A percentile compares a stretch with the other conserved stretches of the same genome.
These are phyloP conservation scores for Acanthurus tractus DNA, from an alignment of 2,797 vertebrate genomes.

Conservation along the genomic window DNA sequence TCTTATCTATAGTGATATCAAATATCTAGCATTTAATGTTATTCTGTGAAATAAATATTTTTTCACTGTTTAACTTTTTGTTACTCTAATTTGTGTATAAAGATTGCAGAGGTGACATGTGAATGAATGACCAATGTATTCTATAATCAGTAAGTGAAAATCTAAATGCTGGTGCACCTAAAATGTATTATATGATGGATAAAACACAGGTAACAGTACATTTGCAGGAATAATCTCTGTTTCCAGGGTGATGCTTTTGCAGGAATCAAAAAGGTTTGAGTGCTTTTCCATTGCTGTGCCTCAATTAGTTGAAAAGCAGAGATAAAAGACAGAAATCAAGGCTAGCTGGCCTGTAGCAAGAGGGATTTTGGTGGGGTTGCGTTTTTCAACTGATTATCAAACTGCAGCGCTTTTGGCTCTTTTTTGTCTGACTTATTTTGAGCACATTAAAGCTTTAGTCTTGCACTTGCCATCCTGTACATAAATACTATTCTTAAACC, in stretches of 20 bases:
- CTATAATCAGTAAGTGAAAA: neutral
- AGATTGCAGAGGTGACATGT: neutral
- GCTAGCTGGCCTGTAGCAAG: neutral
- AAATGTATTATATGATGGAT: constrained; percentile 25
- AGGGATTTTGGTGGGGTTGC: neutral
- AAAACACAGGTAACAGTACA: constrained; percentile 20
- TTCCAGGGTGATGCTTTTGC: constrained; percentile 32
- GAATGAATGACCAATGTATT: constrained; percentile 13
- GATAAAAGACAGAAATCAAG: constrained; percentile 34
- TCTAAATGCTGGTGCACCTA: neutral
- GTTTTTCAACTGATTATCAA: constrained; percentile 25
- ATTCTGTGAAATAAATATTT: neutral
- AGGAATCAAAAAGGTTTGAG: constrained; percentile 25
- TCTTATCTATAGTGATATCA: neutral
- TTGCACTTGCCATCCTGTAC: neutral
- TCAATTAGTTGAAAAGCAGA: constrained; percentile 29
- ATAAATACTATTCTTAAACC: constrained; percentile 3
- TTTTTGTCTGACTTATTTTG: neutral
- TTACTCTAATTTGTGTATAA: neutral
- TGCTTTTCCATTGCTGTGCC: constrained; percentile 4
- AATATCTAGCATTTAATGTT: neutral
- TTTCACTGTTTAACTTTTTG: neutral
- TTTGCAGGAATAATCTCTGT: constrained; percentile 33
- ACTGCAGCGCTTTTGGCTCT: neutral
- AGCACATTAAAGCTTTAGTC: neutral